Evolutionary conservation across 2,797 vertebrate genomes (phyloP), one percentile per base, ranked within the genome.

Genomic region (Trachurus trachurus): DNA sequence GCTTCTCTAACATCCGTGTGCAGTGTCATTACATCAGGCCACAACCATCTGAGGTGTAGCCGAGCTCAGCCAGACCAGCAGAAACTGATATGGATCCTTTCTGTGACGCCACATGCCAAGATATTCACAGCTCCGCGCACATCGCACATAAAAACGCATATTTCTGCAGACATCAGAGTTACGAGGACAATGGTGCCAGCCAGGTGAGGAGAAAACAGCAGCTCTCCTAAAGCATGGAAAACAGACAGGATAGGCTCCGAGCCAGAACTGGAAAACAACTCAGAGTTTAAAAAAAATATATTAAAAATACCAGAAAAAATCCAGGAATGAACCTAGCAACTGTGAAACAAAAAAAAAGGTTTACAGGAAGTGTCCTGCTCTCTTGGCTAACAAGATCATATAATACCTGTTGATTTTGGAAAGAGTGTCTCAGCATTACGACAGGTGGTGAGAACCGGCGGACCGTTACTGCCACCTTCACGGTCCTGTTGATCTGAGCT

Each of bases 361-460:
- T 69, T 17, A 66, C 17, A 26, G 62, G 22, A 81, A 71, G n/a
- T 12, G 21, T 40, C n/a, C 2, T 40, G 17, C 63, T 78, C 57
- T 78, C 47, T 2, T 65, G 26, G 50, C 63, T 47, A 76, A 76
- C 50, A 52, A 58, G 44, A 67, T 50, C 39, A 69, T 69, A 31
- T 17, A 71, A 44, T 45, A 79, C 22, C 61, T 88, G 85, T 69
- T 85, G 84, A 57, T 87, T 82, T 81, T 92, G 84, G 78, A 81
- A 66, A 56, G 64, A 4, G 4, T 58, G 65, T 17, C 47, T 82
- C 40, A 63, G 60, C 78, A 66, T 84, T 74, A 65, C 65, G 65
- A 79, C 72, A 58, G 56, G 82, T 87, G 91, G 72, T 71, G 76
- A 66, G 31, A 58, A 8, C 72, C 70, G 83, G 69, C 80, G 78